Conservation (phyloP, 2,888 invertebrate species). For the Drosophila atripex region DNA sequence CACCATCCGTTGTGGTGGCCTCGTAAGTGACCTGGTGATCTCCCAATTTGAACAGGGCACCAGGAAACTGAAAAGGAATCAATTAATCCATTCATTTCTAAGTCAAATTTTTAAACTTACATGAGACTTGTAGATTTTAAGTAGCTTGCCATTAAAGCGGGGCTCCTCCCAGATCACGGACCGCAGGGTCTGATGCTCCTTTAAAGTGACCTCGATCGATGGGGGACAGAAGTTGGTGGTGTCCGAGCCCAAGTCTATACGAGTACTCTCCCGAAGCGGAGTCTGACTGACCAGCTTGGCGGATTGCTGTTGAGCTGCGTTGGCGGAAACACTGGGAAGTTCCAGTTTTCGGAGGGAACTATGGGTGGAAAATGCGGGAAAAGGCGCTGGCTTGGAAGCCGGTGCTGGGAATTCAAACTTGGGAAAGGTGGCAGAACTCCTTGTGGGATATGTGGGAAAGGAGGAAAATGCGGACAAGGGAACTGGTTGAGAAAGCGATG, state of each 20-base stretch:
- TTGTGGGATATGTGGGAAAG: slow-evolving; percentile 9
- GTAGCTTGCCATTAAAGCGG: slow-evolving; percentile 84
- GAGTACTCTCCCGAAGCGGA: slow-evolving; percentile 24
- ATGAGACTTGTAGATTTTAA: slow-evolving; percentile 85
- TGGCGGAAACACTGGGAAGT: slow-evolving; percentile 4
- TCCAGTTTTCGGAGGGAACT: not conserved
- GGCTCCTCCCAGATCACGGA: slow-evolving; percentile 88
- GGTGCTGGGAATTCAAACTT: not conserved
- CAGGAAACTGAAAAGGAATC: slow-evolving; percentile 85
- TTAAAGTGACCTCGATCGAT: slow-evolving; percentile 86
- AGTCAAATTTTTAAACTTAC: slow-evolving; percentile 81
- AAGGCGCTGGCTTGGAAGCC: not conserved
- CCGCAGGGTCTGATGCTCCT: slow-evolving; percentile 85
- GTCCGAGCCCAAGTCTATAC: slow-evolving; percentile 60
- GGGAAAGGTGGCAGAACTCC: slow-evolving; percentile 8
- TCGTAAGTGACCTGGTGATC: slow-evolving; percentile 87
- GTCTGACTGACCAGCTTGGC: slow-evolving; percentile 9
- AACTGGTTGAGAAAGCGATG: slow-evolving; percentile 46
- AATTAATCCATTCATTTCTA: not conserved
- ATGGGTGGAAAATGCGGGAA: slow-evolving; percentile 15
- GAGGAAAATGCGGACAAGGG: not conserved
- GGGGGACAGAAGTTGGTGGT: slow-evolving; percentile 85
- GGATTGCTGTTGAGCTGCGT: not conserved
- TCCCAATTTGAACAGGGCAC: slow-evolving; percentile 86
- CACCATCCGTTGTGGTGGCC: slow-evolving; percentile 87